These are phyloP conservation scores for Drosophila paranaensis DNA, from an alignment of 2,888 invertebrate genomes.

Conservation along the genomic window DNA sequence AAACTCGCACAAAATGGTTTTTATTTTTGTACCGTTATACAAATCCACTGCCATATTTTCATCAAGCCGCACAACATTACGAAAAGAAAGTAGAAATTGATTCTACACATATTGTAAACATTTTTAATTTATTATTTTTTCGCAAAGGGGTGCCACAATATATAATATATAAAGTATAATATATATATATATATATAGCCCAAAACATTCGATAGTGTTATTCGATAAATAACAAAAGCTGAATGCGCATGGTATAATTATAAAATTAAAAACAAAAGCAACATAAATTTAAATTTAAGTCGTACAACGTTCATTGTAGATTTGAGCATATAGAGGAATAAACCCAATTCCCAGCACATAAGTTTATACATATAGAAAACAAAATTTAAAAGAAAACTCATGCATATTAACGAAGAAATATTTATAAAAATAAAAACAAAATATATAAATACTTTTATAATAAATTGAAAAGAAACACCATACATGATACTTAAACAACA, in stretches of 20 bases:
- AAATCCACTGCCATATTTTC: conserved; percentile 69
- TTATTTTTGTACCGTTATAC: conserved; percentile 60
- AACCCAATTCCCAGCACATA: conserved; percentile 66
- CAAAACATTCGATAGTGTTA: conserved; percentile 36
- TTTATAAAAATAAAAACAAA: conserved; percentile 6
- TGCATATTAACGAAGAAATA: conserved; percentile 52
- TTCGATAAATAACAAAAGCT: conserved; percentile 26
- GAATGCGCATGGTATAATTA: conserved; percentile 23
- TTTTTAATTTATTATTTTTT: conserved; percentile 20
- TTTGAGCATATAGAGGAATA: conserved; percentile 67
- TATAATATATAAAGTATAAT: conserved; percentile 6
- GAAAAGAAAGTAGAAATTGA: conserved; percentile 2
- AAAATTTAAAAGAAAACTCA: conserved; percentile 42
- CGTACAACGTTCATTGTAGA: conserved; percentile 73
- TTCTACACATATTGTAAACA: conserved; percentile 7
- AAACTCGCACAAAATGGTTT: conserved; percentile 51
- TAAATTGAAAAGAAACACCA: conserved; percentile 42
- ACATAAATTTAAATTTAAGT: conserved; percentile 52
- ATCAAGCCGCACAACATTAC: conserved; percentile 48
- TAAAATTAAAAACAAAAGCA: conserved; percentile 6
- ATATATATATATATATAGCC: conserved; percentile 15
- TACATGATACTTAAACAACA: conserved; percentile 58
- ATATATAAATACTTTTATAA: conserved; percentile 68
- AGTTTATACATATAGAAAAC: conserved; percentile 67
- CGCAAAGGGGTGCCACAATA: conserved; percentile 25